Evolutionary conservation across 2,113 vertebrate species (phyloP), one percentile per base, ranked within the genome.

Genomic region (Panthera tigris): DNA sequence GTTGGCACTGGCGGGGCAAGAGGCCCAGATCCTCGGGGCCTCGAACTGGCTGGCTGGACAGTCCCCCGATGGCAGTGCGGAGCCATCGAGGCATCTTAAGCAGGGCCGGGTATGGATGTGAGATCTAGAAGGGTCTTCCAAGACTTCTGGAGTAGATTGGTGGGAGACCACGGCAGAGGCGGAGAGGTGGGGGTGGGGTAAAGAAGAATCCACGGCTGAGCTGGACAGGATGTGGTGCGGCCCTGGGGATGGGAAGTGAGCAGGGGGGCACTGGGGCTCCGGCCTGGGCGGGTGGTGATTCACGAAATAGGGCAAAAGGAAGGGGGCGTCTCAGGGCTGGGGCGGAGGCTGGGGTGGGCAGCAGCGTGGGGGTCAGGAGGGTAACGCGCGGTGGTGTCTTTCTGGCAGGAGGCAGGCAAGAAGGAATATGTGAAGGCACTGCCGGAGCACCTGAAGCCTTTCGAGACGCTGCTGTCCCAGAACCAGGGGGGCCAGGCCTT

Each of bases 401-500:
- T 25, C 52, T 52, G 76, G 48, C 95, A 98, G 97, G 98, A 98
- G 15, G 89, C 68, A 0, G 97, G 97, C 33, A 98, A 98, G 82
- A 89, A 91, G 3, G 78, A 81, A 1, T 99, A 99, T 5, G 96
- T 99, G 95, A 98, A 99, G 93, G 98, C 98, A 2, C 96, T 99
- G 65, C 97, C 98, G 0, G 86, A 52, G 13, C 97, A 98, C 3
- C 98, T 99, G 57, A 97, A 97, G 36, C 98, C 98, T 21, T 99
- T 99, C 78, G 99, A 99, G 39, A 97, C 96, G 3, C 93, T 99
- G 31, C 95, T 99, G 95, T 89, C 98, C 81, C 98, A 98, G 89
- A 99, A 98, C 80, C 97, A 98, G 83, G 97, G 97, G 1, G 98
- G 98, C 57, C 95, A 98, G 87, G 98, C 97, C 31, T 99, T 99